Conservation (phyloP, 2,113 vertebrate species). For the Apteryx mantelli region DNA sequence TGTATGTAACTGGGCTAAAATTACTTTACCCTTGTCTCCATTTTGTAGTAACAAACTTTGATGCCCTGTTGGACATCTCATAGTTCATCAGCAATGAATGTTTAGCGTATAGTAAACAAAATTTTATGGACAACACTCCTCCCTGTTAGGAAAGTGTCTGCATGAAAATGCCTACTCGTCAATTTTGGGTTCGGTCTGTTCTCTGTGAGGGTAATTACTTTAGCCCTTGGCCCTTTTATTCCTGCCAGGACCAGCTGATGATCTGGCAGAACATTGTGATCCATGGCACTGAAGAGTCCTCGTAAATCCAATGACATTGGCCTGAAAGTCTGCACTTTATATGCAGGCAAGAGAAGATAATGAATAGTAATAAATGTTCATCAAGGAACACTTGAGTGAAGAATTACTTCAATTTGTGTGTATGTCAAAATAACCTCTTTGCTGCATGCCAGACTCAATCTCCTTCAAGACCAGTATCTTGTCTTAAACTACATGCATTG, state of each 20-base stretch:
- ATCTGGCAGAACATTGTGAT: slow-evolving; percentile 19
- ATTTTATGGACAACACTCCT: background rate
- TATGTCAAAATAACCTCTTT: slow-evolving; percentile 8
- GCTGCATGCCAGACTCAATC: background rate
- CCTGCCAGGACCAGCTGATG: background rate
- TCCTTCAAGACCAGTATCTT: background rate
- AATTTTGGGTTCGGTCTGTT: background rate
- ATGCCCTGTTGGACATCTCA: background rate
- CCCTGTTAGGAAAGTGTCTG: background rate
- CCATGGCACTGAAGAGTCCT: background rate
- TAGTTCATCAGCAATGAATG: background rate
- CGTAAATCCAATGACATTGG: background rate
- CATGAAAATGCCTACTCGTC: background rate
- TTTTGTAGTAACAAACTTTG: background rate
- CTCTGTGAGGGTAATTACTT: background rate
- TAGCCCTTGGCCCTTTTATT: background rate
- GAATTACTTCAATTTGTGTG: background rate
- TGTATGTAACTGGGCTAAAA: background rate
- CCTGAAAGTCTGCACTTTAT: background rate
- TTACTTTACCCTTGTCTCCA: background rate
- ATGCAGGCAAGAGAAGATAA: background rate
- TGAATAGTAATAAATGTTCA: slow-evolving; percentile 2
- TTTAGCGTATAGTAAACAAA: background rate
- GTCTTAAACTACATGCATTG: background rate
- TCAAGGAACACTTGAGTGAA: background rate